Evolutionary conservation across 2,113 vertebrate genomes (phyloP), one percentile per base, ranked within the genome.

Genomic region (Myotis davidii): DNA sequence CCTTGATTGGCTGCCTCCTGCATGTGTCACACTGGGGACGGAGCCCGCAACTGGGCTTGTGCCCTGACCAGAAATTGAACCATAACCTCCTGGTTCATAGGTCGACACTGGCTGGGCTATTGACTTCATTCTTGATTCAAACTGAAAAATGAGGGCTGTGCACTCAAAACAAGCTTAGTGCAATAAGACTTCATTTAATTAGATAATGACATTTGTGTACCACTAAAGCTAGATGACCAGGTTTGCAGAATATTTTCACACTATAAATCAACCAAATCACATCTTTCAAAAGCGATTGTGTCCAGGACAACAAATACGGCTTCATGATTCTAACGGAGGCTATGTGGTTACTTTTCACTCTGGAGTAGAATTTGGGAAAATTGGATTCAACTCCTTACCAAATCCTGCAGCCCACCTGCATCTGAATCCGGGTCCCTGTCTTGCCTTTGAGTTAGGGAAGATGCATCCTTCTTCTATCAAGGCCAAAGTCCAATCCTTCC

Each of bases 71-170:
- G 54, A 56, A 56, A 56, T 56, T 0, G 54, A 56, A 56, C 54
- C 54, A 56, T 23, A 1, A 3, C 54, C 21, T 56, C 54, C 54
- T 23, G 54, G 21, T 56, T 56, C 54, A 23, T 56, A 56, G 54
- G 54, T 56, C 8, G 3, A 56, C 54, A 56, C 9, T 56, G 54
- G 54, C 54, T 23, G 54, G 54, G 9, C 21, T 56, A 21, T 56
- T 88, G 29, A 83, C 45, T 93, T 82, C 56, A 76, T 83, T 61
- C 79, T 88, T 77, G 84, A 42, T 67, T 85, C 52, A 64, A 34
- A 79, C 9, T 85, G 67, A 92, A 85, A 89, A 48, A 56, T 54
- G 45, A 84, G 23, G 32, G 45, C 25, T 56, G 52, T 67, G 54
- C 39, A 17, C 18, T 70, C 61, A 69, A 64, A 73, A 79, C 32